Evolutionary conservation across 1,140 invertebrate genomes (phyloP).

Genomic region (Drosophila lacteicornis): DNA sequence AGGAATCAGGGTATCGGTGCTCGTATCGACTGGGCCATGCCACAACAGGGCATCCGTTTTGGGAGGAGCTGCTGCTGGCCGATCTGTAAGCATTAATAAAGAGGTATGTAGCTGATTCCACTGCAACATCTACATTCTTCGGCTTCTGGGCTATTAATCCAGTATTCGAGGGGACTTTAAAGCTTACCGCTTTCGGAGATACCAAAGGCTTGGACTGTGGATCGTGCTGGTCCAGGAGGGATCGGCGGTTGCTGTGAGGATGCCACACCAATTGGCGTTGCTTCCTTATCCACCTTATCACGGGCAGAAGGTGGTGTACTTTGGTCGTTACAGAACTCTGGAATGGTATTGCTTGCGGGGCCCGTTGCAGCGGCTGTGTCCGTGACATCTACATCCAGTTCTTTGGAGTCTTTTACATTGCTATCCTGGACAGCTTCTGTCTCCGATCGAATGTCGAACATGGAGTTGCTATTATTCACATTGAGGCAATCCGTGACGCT

Average conservation of each 20-base stretch:
- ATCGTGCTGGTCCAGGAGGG: not conserved
- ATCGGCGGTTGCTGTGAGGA: slow-evolving; percentile 7
- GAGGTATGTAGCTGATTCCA: no score
- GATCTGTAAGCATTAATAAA: slow-evolving; percentile 28
- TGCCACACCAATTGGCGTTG: slow-evolving; percentile 13
- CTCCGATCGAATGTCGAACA: slow-evolving; percentile 69
- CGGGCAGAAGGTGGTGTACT: slow-evolving; percentile 41
- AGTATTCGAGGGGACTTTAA: not conserved
- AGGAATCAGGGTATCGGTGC: slow-evolving; percentile 85
- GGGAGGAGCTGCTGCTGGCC: slow-evolving; percentile 26
- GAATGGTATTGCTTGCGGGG: slow-evolving; percentile 18
- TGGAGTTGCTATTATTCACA: slow-evolving; percentile 64
- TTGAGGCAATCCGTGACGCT: slow-evolving; percentile 67
- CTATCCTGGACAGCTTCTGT: slow-evolving; percentile 21
- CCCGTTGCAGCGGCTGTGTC: not conserved
- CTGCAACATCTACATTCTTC: no score
- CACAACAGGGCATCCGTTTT: slow-evolving; percentile 47
- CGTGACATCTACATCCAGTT: slow-evolving; percentile 24
- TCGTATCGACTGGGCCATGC: slow-evolving; percentile 84
- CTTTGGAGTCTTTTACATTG: slow-evolving; percentile 33
- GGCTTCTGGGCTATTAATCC: no score
- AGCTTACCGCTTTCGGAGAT: slow-evolving; percentile 19
- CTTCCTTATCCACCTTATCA: slow-evolving; percentile 51
- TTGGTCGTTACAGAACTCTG: slow-evolving; percentile 61
- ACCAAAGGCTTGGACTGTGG: not conserved